These are phyloP conservation scores for Ricordea florida DNA, from an alignment of 92 coral and sea anemone species.

Conservation along the genomic window DNA sequence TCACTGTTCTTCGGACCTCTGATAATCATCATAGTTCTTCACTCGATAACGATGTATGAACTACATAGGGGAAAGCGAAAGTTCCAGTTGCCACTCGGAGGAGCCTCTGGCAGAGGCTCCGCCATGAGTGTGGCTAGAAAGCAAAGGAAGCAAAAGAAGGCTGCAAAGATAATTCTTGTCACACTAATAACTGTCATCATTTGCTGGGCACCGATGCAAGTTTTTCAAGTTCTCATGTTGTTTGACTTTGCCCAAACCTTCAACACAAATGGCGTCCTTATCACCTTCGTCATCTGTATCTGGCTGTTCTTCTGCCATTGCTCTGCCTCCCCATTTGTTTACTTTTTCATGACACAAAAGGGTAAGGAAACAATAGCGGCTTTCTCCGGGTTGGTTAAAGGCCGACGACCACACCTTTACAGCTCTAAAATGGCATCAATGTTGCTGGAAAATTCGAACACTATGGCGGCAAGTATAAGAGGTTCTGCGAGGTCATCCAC, in stretches of 20 bases:
- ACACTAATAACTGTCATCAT: constrained; percentile 54
- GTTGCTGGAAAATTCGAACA: constrained; percentile 13
- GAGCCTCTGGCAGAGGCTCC: not conserved
- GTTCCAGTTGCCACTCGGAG: not conserved
- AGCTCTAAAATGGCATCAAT: not conserved
- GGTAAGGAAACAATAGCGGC: constrained; percentile 32
- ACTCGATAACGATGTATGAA: constrained; percentile 29
- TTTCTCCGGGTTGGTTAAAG: not conserved
- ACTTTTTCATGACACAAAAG: constrained; percentile 57
- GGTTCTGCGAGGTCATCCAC: not conserved
- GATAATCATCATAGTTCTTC: constrained; percentile 32
- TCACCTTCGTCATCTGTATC: constrained; percentile 16
- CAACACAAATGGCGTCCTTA: not conserved
- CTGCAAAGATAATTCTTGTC: constrained; percentile 57
- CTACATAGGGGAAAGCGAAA: constrained; percentile 24
- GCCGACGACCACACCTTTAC: not conserved
- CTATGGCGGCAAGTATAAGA: constrained; percentile 3
- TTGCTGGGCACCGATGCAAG: constrained; percentile 71
- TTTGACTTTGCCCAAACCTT: not conserved
- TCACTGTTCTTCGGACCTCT: constrained; percentile 29
- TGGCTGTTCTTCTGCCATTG: constrained; percentile 62
- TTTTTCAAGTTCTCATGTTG: not conserved
- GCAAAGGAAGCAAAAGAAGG: constrained; percentile 55
- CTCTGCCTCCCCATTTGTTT: constrained; percentile 66
- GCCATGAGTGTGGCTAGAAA: not conserved